Conservation (phyloP, 2,888 invertebrate genomes). For the Conomelus anceps region DNA sequence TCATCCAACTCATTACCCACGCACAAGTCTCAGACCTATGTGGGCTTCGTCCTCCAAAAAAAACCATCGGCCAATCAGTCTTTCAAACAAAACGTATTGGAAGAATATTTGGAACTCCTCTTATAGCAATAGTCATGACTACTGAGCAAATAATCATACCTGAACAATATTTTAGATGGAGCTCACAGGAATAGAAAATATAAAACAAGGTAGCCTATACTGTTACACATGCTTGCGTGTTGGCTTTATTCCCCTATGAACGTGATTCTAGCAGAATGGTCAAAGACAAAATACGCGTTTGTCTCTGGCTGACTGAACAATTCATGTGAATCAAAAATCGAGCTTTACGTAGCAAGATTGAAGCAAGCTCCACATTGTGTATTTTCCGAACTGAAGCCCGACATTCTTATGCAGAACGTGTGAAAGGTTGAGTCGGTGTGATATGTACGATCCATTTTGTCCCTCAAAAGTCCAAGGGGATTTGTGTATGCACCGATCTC, state of each 20-base stretch:
- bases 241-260: not conserved
- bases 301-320: not conserved
- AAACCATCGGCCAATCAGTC: too few species aligned
- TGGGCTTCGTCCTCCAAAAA: too few species aligned
- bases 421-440: not conserved
- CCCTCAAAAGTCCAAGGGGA: slow-evolving; percentile 1
- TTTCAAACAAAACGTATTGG: too few species aligned
- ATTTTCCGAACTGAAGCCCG: not conserved
- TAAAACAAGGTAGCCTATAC: too few species aligned
- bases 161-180: too few species aligned
- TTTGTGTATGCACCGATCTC: not conserved
- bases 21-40: too few species aligned
- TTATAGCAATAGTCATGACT: too few species aligned
- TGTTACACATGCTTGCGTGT: not conserved
- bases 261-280: not conserved
- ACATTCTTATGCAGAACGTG: not conserved
- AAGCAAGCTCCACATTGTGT: not conserved
- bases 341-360: not conserved
- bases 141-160: too few species aligned
- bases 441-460: slow-evolving; percentile 3
- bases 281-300: not conserved
- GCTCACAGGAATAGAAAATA: too few species aligned
- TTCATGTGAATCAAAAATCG: not conserved
- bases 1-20: too few species aligned
- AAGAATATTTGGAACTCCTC: too few species aligned